Evolutionary conservation across 2,113 vertebrate genomes (phyloP), one percentile per base, ranked within the genome.

Genomic region (Caloenas nicobarica): DNA sequence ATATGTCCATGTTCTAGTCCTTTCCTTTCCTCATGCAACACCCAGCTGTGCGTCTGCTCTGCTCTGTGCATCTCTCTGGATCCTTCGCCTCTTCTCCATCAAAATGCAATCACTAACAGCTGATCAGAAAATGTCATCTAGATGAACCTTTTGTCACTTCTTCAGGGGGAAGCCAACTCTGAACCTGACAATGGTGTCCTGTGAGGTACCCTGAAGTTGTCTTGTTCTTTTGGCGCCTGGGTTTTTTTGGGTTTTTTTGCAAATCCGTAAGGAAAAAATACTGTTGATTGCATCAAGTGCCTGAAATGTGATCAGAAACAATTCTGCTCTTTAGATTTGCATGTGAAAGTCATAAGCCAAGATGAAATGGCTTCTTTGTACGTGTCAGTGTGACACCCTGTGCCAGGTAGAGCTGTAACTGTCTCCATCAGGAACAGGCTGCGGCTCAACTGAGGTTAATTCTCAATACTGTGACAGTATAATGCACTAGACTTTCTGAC

Each of bases 1-100:
- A 16, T 4, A 4, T 0, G 0, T 7, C 72, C 44, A 16, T 1
- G 8, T 56, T 74, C 42, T 61, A 12, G 1, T 14, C 25, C 16
- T 9, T 54, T 64, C 50, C 50, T 48, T 58, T 25, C 24, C 24
- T 16, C 1, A 0, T 6, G 8, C 64, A 69, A 19, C 57, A 42
- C 8, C 62, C 50, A 81, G 56, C 46, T 44, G 8, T 54, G 28
- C n/a, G 3, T 48, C 56, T 16, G 60, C 62, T 58, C 58, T 6
- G 2, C 23, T 34, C 80, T 51, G 3, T 7, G 10, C 28, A 3
- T 18, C 44, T 24, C 48, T 46, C 44, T 50, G 11, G 3, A 10
- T 28, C 16, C 28, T 64, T 71, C 25, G 1, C 31, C 14, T 70
- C 51, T 57, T 22, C 28, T 42, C 53, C 25, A 13, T 19, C 58